Evolutionary conservation across 23 tunicate species (phyloP), one percentile per base, ranked within the genome.

Genomic region (Trididemnum clinides): DNA sequence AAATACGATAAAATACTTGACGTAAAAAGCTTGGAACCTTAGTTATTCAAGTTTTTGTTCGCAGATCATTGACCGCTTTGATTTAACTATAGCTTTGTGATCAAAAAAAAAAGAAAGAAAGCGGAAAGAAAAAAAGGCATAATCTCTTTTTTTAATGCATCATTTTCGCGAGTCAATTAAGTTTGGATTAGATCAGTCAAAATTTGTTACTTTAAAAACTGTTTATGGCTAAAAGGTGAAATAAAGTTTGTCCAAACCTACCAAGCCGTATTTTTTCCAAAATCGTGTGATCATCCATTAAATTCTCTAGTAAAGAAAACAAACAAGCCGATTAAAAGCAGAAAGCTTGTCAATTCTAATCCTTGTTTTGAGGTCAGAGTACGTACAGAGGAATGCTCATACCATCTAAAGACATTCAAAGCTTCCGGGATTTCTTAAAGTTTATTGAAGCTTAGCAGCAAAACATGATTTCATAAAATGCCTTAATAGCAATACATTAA

Each of bases 191-290:
- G 3, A 5, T 4, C 5, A 15, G 66, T 28, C 22, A 59, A 59
- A 59, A 59, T 59, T 59, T 59, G 66, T 59, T 59, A 59, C 66
- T 12, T 59, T 59, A 10, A 59, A 59, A 19, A 25, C 22, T 59
- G 66, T 59, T 59, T 59, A 28, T 59, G 22, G 20, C 25, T 59
- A 59, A 59, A 59, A 59, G 66, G 66, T 59, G 66, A 59, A 59
- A 19, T 59, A 59, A 59, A 59, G 66, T 59, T 59, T 15, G 22
- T 59, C 3, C 25, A 44, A n/a, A 59, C 22, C 25, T 59, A 10
- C 25, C 5, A 4, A 5, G 66, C 25, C 20, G 66, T 59, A 3
- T 5, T 59, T 3, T 3, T n/a, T 10, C 3, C 21, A 19, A 19
- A n/a, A 4, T n/a, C 25, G 20, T 59, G 66, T n/a, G 66, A 59